phyloP scores from a whole-genome alignment of 1,140 invertebrate species.

The Leptinotarsa defecta region DNA sequence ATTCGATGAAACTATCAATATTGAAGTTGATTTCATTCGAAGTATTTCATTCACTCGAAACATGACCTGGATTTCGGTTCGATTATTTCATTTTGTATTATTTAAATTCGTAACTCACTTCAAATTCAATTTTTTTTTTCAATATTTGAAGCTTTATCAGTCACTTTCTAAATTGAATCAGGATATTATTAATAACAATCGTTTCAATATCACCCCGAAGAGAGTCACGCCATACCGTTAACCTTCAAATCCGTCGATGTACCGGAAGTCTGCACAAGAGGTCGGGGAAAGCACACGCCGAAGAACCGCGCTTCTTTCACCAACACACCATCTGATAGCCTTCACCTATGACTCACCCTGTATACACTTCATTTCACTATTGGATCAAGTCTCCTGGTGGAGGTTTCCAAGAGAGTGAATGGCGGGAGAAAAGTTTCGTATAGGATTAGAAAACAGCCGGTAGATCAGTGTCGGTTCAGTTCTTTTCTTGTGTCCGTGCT shows the following conservation, averaged over 20 bases:
- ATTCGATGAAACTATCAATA: too few relatives aligned
- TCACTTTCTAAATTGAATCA: too few relatives aligned
- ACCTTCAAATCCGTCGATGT: neutral
- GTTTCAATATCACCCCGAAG: too few relatives aligned
- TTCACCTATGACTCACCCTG: slow-evolving; percentile 20
- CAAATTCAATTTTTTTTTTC: too few relatives aligned
- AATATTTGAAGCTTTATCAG: too few relatives aligned
- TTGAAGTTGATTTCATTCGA: too few relatives aligned
- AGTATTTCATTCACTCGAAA: too few relatives aligned
- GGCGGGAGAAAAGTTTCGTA: slow-evolving; percentile 44
- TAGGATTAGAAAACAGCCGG: slow-evolving; percentile 46
- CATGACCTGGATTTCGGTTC: too few relatives aligned
- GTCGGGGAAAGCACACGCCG: neutral
- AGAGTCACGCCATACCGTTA: neutral
- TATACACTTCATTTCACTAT: slow-evolving; percentile 29
- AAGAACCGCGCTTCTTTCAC: neutral
- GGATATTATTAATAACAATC: too few relatives aligned
- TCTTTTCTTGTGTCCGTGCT: slow-evolving; percentile 43
- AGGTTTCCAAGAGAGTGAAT: slow-evolving; percentile 40
- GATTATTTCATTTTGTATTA: too few relatives aligned
- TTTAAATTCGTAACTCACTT: too few relatives aligned
- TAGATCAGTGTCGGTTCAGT: slow-evolving; percentile 38
- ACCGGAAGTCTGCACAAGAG: neutral
- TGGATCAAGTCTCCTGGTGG: slow-evolving; percentile 36
- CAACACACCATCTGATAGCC: neutral